These are phyloP conservation scores for Trididemnum miniatum DNA, from an alignment of 23 tunicate species.

Conservation along the genomic window DNA sequence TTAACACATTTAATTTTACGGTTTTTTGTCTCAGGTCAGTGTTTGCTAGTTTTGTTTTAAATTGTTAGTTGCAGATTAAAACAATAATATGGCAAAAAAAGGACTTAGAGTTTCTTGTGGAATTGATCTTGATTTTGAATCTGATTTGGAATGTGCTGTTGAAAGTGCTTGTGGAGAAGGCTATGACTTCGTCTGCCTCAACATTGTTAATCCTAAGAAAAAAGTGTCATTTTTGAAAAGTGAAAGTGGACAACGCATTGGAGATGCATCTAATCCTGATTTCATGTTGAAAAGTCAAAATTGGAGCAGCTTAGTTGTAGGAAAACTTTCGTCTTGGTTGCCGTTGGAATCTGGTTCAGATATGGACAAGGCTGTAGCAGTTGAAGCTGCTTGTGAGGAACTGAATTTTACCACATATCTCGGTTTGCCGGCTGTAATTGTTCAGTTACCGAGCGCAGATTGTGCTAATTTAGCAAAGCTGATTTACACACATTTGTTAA, in stretches of 20 bases:
- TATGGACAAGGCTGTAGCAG: conserved; percentile 30
- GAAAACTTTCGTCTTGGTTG: conserved; percentile 64
- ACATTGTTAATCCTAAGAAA: conserved; percentile 47
- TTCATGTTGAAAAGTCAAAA: conserved; percentile 76
- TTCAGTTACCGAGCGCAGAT: conserved; percentile 36
- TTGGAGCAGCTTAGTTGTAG: conserved; percentile 80
- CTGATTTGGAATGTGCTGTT: conserved; percentile 62
- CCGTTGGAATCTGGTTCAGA: conserved; percentile 14
- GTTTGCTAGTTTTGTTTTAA: too few relatives aligned
- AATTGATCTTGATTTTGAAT: conserved; percentile 59
- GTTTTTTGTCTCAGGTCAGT: too few relatives aligned
- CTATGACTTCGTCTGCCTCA: conserved; percentile 68
- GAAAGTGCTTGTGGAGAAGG: conserved; percentile 62
- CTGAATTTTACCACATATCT: conserved; percentile 70
- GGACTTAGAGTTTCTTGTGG: conserved; percentile 67
- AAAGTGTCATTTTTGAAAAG: conserved; percentile 24
- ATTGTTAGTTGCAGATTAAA: too few relatives aligned
- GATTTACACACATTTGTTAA: conserved; percentile 52
- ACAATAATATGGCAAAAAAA: conserved; percentile 25
- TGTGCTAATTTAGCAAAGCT: conserved; percentile 64
- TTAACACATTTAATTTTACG: too few relatives aligned
- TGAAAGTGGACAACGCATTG: conserved; percentile 44
- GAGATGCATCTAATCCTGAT: conserved; percentile 54
- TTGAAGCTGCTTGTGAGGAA: conserved; percentile 45
- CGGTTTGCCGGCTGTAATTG: conserved; percentile 71